Evolutionary conservation across 2,888 invertebrate genomes (phyloP), one percentile per base, ranked within the genome.

Genomic region (Sipha maydis): DNA sequence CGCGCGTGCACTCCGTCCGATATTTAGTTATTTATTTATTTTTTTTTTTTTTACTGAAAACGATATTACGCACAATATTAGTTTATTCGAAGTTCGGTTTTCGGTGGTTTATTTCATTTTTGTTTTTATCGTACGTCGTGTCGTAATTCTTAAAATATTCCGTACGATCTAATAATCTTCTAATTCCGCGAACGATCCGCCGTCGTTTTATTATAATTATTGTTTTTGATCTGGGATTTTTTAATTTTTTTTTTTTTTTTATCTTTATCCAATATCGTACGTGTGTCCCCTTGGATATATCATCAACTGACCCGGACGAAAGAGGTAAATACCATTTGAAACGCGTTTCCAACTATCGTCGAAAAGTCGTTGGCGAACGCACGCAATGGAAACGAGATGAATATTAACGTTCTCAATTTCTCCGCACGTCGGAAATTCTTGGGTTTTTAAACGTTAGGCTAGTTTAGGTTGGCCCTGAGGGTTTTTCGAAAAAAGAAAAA

Each of bases 1-100:
- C 61, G 80, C 61, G 9, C 75, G 88, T 75, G 41, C 54, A 69
- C 69, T 41, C 77, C 75, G 54, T 79, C 54, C n/a, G 54, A 31
- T 41, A 56, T 71, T 9, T 41, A 1, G 0, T 41, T 41, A 14
- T 56, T 56, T 34, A 3, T 34, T 3, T 3, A 3, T 34, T 34
- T 34, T 25, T 61, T 61, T 61, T 61, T 54, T 79, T 80, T 54
- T 3, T 5, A n/a, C 41, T 0, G 54, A 48, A 75, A 75, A 56
- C 34, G 14, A 83, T 34, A 41, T 41, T 8, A 8, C 41, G 8
- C 41, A 8, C 8, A 41, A 41, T 41, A 28, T 71, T 75, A 61
- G 5, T 31, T 56, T 8, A n/a, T 21, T 54, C 83, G 83, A 34
- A 34, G 34, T 34, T 34, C 34, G 28, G 11, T 11, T 11, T 34